Base-by-base conservation (phyloP, 1,140 invertebrate genomes). In the Pogonomyrmex barbatus region DNA sequence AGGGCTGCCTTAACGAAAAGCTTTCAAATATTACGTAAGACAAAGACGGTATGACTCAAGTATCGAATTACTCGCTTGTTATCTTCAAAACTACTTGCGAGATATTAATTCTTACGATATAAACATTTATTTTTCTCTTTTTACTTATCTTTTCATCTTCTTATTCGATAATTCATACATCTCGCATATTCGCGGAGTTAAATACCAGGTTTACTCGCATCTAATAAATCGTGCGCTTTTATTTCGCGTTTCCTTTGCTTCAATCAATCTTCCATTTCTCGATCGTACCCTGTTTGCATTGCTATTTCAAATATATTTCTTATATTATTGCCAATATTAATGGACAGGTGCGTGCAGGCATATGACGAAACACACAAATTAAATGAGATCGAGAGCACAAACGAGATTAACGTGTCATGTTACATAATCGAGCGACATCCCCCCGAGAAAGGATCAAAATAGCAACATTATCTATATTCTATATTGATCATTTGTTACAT, bases 31-130 rank as follows among this genome's bases (percentile, higher is more conserved):
- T 89, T 89, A 60, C 50, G 70, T 68, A 89, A 89, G 47, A 2
- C 36, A 9, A 3, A n/a, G 24, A 5, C 5, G 60, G 47, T 45
- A 42, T 75, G 52, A 24, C 56, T 33, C 65, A 36, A 42, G 62
- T 84, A 89, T 89, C 87, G 70, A 33, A 62, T 89, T 89, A 89
- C 87, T 67, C 17, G 71, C 67, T 89, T 52, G 30, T 76, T 76
- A 54, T 76, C 75, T 81, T 63, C 24, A 17, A 68, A 33, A n/a
- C n/a, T 12, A 42, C 4, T 65, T 39, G 30, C 67, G 9, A 87
- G 60, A 84, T 82, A 88, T 50, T 56, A 1, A 14, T 12, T 62
- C 62, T 12, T 33, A 45, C 3, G 33, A 54, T 88, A 88, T 79
- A 88, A 88, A 88, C 88, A 85, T 65, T n/a, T 33, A 50, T 5